Evolutionary conservation across 2,113 vertebrate genomes (phyloP).

Genomic region (Colossoma macropomum): DNA sequence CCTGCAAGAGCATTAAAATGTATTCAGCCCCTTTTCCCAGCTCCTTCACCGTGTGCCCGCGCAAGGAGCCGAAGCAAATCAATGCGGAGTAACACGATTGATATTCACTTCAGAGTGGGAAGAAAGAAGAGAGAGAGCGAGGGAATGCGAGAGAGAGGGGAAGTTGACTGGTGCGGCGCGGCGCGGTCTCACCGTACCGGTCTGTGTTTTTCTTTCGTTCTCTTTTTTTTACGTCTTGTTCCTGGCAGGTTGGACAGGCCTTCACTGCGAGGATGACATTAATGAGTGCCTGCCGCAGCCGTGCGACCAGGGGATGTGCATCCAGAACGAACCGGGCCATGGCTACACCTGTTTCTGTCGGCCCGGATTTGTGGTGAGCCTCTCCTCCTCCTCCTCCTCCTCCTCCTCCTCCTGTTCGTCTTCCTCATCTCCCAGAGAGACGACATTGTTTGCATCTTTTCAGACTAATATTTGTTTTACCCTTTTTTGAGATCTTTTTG

Average conservation of each 20-base stretch:
- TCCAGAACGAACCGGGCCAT: conserved; percentile 83
- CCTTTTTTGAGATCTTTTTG: too few relatives aligned
- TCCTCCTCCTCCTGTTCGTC: conserved; percentile 19
- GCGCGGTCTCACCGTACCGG: conserved; percentile 64
- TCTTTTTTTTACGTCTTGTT: conserved; percentile 60
- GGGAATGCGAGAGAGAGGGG: not conserved
- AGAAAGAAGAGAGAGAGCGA: conserved; percentile 66
- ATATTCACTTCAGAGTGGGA: conserved; percentile 73
- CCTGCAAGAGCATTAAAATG: conserved; percentile 72
- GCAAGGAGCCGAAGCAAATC: conserved; percentile 66
- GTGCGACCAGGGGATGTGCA: conserved; percentile 87
- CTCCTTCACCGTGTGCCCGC: conserved; percentile 66
- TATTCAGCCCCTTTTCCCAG: conserved; percentile 69
- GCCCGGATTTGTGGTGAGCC: conserved; percentile 88
- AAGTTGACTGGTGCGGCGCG: not conserved
- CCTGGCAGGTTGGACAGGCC: conserved; percentile 88
- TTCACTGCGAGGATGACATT: conserved; percentile 86
- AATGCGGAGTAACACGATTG: conserved; percentile 76
- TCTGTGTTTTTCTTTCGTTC: conserved; percentile 58
- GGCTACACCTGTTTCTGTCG: conserved; percentile 89
- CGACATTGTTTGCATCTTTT: too few relatives aligned
- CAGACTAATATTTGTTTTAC: not conserved
- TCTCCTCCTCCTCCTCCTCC: not conserved
- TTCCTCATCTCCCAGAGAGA: not conserved
- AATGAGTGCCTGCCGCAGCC: conserved; percentile 87